Evolutionary conservation across 2,113 vertebrate species (phyloP), one percentile per base, ranked within the genome.

Genomic region (Emydura subglobosa): DNA sequence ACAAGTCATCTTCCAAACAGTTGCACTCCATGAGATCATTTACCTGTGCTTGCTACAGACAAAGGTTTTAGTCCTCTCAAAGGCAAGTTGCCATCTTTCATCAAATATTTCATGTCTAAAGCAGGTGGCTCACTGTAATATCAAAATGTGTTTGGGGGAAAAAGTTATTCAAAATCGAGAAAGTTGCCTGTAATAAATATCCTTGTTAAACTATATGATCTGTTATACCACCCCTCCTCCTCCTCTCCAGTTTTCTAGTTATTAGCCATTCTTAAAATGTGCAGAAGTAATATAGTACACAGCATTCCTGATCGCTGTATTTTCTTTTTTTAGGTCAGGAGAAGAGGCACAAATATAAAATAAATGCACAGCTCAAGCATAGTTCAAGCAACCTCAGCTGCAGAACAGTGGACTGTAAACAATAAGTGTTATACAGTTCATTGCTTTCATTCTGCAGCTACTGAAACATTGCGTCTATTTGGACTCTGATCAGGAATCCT

Each of bases 1-100:
- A 31, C 0, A 0, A 51, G 6, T 54, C 50, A 68, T 10, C 1
- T 86, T n/a, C 16, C 10, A 47, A 10, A 1, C 0, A 61, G 2
- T 10, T 85, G 79, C 78, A 65, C 8, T 51, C 1, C 59, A 68
- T 96, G 27, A 44, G 17, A 54, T 31, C 5, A 54, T 13, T 88
- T 88, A 93, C 53, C 68, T 93, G 11, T 29, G 25, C 9, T 91
- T 49, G 16, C 5, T 80, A 31, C 10, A 89, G 47, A 78, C 57
- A 87, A 86, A 94, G 85, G 4, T 5, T 91, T 92, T 83, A 49
- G 51, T 25, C 55, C 2, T 55, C 44, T 91, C 4, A 47, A 72
- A 68, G 54, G 27, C 61, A 49, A 6, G n/a, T 68, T 85, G 50
- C n/a, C 27, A 55, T 88, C 51, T 31, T 94, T 95, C 85, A 94